Evolutionary conservation across 2,113 vertebrate genomes (phyloP).

Genomic region (Aix galericulata): DNA sequence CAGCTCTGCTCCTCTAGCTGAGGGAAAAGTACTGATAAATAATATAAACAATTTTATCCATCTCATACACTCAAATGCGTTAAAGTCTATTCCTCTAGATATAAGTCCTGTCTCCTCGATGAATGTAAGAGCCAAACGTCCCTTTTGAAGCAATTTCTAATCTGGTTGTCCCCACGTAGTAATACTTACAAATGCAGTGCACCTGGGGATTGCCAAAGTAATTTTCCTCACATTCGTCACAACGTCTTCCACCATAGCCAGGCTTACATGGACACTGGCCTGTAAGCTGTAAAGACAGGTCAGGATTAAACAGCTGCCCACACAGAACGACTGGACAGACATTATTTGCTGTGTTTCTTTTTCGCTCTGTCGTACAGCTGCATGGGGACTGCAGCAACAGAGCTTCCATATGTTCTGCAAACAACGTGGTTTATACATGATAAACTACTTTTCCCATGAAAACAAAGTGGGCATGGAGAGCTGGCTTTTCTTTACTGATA

Average conservation of each 20-base stretch:
- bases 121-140: background rate
- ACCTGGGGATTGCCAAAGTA: constrained; percentile 80
- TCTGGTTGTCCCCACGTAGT: background rate
- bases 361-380: constrained; percentile 2
- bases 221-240: constrained; percentile 82
- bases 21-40: background rate
- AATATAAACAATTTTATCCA: background rate
- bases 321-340: background rate
- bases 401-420: background rate
- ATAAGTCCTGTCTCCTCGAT: background rate
- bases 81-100: background rate
- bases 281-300: constrained; percentile 78
- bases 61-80: background rate
- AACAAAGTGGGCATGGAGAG: constrained; percentile 42
- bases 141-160: background rate
- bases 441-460: constrained; percentile 1
- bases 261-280: constrained; percentile 84
- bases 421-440: background rate
- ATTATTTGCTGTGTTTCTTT: background rate
- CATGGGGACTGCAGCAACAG: background rate
- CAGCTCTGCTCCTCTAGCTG: background rate
- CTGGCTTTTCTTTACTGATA: background rate
- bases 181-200: constrained; percentile 80
- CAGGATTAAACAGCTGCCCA: background rate
- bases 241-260: constrained; percentile 80